Evolutionary conservation across 2,797 vertebrate species (phyloP), one percentile per base, ranked within the genome.

Genomic region (Rachycentron canadum): DNA sequence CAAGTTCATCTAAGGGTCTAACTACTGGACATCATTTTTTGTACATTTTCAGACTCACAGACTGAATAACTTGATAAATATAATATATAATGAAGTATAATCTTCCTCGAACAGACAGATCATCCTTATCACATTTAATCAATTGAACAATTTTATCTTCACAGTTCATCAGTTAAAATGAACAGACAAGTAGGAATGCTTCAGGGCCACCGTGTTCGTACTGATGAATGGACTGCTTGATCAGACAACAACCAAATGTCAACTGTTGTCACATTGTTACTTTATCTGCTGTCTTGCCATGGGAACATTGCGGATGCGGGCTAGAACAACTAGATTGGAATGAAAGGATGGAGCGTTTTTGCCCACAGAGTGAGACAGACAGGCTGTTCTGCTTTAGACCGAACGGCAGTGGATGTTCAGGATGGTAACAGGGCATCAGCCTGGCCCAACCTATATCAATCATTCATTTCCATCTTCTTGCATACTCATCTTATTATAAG

Each of bases 391-490:
- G 45, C n/a, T 53, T 50, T 32, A 43, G 67, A 67, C 26, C 58
- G 53, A 66, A 67, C 45, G 45, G 47, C 8, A 11, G 4, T 67
- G 50, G 5, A 10, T 30, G 45, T 56, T 50, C 7, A 25, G 52
- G 19, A 9, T 36, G 30, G 26, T 67, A 3, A 32, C 7, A 26
- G 16, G 19, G 63, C 47, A 60, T 23, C 34, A 25, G 58, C 64
- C 19, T 3, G 19, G 55, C 58, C 58, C 49, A 67, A 13, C 53
- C 28, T 41, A 17, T 71, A 52, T 68, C 30, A 81, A 57, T 79
- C 65, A 47, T 40, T 76, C 43, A 32, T 88, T 73, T 82, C 69
- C 65, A 66, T 73, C 66, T 78, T 58, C 71, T 56, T 52, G 74
- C 63, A 57, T 65, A 25, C 43, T 64, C 14, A 5, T 16, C 71